phyloP scores from a whole-genome alignment of 2,113 vertebrate species.

The Noturus placidus region DNA sequence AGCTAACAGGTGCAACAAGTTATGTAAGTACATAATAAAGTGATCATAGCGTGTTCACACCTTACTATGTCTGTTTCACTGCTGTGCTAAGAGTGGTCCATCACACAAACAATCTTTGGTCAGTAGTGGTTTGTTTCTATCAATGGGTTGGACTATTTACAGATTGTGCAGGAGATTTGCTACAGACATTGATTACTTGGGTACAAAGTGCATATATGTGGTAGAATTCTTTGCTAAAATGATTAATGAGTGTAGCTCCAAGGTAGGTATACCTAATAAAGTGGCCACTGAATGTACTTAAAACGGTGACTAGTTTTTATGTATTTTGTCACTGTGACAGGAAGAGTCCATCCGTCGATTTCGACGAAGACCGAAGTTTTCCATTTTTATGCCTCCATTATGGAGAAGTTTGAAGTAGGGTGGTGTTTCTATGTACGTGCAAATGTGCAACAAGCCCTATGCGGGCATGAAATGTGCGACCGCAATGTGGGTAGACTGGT shows the following conservation, averaged over 20 bases:
- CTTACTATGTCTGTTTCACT: neutral
- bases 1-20: neutral
- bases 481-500: no score
- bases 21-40: neutral
- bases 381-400: no score
- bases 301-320: constrained; percentile 26
- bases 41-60: neutral
- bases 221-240: neutral
- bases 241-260: neutral
- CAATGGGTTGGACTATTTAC: neutral
- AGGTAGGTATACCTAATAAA: neutral
- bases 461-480: no score
- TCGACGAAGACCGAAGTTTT: no score
- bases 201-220: neutral
- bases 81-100: neutral
- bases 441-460: no score
- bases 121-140: neutral
- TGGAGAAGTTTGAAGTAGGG: no score
- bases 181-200: neutral
- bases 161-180: neutral
- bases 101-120: neutral
- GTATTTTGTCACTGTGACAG: constrained; percentile 26
- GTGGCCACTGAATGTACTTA: neutral
- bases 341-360: no score
- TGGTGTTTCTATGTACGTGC: no score